Evolutionary conservation across 2,888 invertebrate genomes (phyloP), one percentile per base, ranked within the genome.

Genomic region (Choreutis nemorana): DNA sequence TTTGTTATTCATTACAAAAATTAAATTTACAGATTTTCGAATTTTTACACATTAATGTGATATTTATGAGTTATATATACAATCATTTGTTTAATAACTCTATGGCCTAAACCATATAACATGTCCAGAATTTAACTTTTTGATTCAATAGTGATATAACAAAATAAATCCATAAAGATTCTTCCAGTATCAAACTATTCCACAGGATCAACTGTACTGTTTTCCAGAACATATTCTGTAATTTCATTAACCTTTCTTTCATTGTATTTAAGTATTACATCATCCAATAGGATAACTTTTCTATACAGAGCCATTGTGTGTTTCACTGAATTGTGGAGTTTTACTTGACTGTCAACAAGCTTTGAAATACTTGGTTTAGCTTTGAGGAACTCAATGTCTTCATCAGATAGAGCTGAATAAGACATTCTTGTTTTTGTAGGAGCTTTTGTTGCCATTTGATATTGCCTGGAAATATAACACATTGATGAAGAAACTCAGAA

Each of bases 331-430:
- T 63, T 55, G 35, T 70, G 71, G 2, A 78, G 44, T 26, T 63
- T 59, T 23, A 51, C 42, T 33, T 72, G 71, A 31, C 50, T 55
- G n/a, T 68, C 67, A 14, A 63, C 40, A 2, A 78, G 48, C 45
- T 67, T 65, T 3, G 60, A 46, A 37, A 71, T 49, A 33, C 68
- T 70, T 1, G 65, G 60, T 46, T 73, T 71, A 10, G 48, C 59
- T 44, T 71, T 72, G 2, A 78, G 37, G 39, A 67, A 78, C 39
- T 70, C 63, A 28, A 73, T 75, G 31, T 79, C 77, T 45, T 78
- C 75, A 40, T 63, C 63, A 43, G 67, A 52, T 31, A 78, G 40
- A 21, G 58, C 51, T 9, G 68, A 50, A 35, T 72, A 75, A 13
- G 65, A 61, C 38, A 72, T 60, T 35, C 48, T 55, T 28, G 70